A percentile compares a stretch with the other conserved stretches of the same genome.
Conservation (phyloP, 1,140 invertebrate genomes). For the Heliothis virescens region DNA sequence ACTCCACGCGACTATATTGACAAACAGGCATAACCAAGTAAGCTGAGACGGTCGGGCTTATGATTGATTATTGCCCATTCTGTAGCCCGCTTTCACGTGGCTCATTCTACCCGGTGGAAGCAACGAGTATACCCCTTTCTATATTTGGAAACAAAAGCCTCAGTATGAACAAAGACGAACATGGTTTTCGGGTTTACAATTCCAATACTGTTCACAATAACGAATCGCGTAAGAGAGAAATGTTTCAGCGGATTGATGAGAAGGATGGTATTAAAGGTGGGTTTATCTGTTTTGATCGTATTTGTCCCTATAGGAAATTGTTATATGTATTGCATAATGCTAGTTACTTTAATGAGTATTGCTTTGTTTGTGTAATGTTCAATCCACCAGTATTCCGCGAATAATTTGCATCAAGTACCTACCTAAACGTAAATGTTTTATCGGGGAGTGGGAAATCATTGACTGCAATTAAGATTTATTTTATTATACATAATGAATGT, state of each 20-base stretch:
- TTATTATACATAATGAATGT: too few relatives aligned
- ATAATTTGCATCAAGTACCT: too few relatives aligned
- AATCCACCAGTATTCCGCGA: too few relatives aligned
- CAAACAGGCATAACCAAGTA: slow-evolving; percentile 79
- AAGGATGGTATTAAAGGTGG: slow-evolving; percentile 64
- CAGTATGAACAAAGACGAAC: slow-evolving; percentile 62
- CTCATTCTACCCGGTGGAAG: slow-evolving; percentile 50
- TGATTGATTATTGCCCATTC: slow-evolving; percentile 83
- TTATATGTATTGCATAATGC: too few relatives aligned
- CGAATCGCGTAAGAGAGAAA: slow-evolving; percentile 58
- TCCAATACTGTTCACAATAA: slow-evolving; percentile 56
- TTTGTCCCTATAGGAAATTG: too few relatives aligned
- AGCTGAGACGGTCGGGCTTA: slow-evolving; percentile 71
- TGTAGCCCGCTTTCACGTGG: slow-evolving; percentile 69
- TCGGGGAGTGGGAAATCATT: too few relatives aligned
- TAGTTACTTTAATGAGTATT: too few relatives aligned
- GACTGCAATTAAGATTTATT: too few relatives aligned
- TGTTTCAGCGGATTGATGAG: slow-evolving; percentile 61
- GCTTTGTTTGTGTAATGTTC: too few relatives aligned
- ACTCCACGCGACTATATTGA: slow-evolving; percentile 68
- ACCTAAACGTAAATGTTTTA: too few relatives aligned
- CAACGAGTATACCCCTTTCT: slow-evolving; percentile 51
- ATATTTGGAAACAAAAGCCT: slow-evolving; percentile 60
- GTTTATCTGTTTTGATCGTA: not conserved
- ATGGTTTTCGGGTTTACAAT: slow-evolving; percentile 65